Evolutionary conservation across 2,888 invertebrate genomes (phyloP).

Genomic region (Cantharis lateralis): DNA sequence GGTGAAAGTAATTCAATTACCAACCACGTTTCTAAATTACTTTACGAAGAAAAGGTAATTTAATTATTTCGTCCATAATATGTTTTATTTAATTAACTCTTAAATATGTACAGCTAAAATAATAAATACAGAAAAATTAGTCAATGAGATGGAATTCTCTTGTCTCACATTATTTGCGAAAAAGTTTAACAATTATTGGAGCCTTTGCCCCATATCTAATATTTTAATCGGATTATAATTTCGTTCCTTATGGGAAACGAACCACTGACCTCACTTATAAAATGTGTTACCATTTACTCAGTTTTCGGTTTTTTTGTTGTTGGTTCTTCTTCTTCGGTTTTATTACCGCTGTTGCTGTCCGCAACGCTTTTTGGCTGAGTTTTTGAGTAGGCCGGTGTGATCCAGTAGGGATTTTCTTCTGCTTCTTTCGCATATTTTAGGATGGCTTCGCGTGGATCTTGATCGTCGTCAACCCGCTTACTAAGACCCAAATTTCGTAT

Average conservation of each 20-base stretch:
- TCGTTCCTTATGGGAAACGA: background rate
- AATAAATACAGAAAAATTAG: background rate
- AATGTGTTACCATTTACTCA: conserved; percentile 9
- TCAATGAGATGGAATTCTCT: background rate
- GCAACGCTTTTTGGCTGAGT: conserved; percentile 88
- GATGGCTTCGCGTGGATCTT: conserved; percentile 94
- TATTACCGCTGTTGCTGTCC: conserved; percentile 55
- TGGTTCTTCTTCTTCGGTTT: conserved; percentile 41
- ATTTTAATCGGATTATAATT: background rate
- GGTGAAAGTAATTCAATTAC: too few species aligned
- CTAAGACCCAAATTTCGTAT: conserved; percentile 94
- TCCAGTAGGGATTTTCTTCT: conserved; percentile 96
- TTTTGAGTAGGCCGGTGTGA: conserved; percentile 86
- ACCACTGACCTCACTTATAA: background rate
- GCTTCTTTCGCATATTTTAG: conserved; percentile 94
- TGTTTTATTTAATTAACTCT: background rate
- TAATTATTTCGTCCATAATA: too few species aligned
- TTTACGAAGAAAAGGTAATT: too few species aligned
- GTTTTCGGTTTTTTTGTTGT: conserved; percentile 47
- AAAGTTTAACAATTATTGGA: background rate
- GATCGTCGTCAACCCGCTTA: conserved; percentile 88
- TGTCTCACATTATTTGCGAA: background rate
- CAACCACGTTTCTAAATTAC: too few species aligned
- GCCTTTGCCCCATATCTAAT: background rate
- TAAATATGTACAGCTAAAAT: background rate